These are phyloP conservation scores for Vipera latastei DNA, from an alignment of 2,797 vertebrate species.

Conservation along the genomic window DNA sequence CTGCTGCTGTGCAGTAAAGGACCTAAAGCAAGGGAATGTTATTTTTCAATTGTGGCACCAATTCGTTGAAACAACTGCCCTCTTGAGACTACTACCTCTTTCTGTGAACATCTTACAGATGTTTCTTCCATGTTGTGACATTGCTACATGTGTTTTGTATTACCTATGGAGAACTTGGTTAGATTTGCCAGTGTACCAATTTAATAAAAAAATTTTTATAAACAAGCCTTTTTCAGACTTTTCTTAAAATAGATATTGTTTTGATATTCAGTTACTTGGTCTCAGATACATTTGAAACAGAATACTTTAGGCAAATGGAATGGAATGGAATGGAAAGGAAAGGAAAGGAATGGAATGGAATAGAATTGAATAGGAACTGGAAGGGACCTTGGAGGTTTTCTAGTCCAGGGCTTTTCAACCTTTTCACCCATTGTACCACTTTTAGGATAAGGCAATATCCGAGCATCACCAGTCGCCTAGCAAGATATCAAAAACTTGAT, in stretches of 20 bases:
- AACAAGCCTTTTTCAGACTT: constrained; percentile 20
- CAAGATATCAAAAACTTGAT: no score
- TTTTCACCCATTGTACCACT: no score
- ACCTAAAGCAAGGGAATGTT: neutral
- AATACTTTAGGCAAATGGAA: neutral
- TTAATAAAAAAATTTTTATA: neutral
- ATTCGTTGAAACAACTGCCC: neutral
- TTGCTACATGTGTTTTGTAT: neutral
- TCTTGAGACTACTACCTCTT: neutral
- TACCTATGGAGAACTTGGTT: neutral
- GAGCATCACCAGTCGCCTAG: no score
- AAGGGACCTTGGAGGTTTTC: no score
- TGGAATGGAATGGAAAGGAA: no score
- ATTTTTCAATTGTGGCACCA: neutral
- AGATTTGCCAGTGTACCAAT: neutral
- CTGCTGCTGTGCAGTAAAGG: neutral
- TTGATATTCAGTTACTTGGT: constrained; percentile 19
- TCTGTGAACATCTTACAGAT: neutral
- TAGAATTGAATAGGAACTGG: no score
- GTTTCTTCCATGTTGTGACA: neutral
- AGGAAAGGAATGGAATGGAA: no score
- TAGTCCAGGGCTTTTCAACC: no score
- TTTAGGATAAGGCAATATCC: no score
- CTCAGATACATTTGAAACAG: constrained; percentile 20
- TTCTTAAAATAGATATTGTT: constrained; percentile 7